Evolutionary conservation across 1,140 invertebrate species (phyloP).

Genomic region (Papilio machaon): DNA sequence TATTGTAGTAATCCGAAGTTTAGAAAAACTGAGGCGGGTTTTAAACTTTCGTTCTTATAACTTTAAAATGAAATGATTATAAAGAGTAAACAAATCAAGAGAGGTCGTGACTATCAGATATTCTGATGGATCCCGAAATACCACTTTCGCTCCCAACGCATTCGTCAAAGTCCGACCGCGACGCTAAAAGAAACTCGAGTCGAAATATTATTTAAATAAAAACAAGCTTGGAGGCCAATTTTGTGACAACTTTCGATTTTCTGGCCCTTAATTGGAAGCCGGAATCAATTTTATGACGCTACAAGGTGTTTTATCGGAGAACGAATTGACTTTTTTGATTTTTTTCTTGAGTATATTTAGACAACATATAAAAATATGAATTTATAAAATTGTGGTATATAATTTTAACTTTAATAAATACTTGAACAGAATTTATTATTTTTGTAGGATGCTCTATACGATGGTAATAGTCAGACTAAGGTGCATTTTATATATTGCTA

Average conservation of each 20-base stretch:
- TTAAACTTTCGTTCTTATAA: no score
- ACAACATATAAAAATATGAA: background rate
- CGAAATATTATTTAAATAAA: conserved; percentile 49
- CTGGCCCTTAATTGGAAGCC: conserved; percentile 44
- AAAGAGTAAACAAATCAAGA: background rate
- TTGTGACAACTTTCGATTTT: conserved; percentile 51
- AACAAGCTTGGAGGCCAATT: conserved; percentile 39
- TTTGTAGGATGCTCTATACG: no score
- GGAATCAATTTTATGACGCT: conserved; percentile 18
- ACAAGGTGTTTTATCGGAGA: conserved; percentile 6
- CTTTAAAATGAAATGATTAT: background rate
- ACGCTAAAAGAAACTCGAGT: conserved; percentile 45
- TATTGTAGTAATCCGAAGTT: no score
- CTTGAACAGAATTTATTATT: background rate
- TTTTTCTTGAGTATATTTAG: background rate
- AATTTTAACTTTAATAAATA: background rate
- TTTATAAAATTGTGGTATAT: background rate
- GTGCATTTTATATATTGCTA: no score
- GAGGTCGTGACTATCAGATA: conserved; percentile 15
- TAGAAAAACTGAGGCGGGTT: no score
- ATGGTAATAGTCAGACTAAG: no score
- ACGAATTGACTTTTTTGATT: background rate
- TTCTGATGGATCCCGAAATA: conserved; percentile 14
- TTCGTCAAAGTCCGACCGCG: conserved; percentile 32
- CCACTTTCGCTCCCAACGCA: conserved; percentile 31